Percentiles rank a stretch among this genome's conserved stretches.
These are phyloP conservation scores for Zapornia atra DNA, from an alignment of 2,113 vertebrate species.

Conservation along the genomic window DNA sequence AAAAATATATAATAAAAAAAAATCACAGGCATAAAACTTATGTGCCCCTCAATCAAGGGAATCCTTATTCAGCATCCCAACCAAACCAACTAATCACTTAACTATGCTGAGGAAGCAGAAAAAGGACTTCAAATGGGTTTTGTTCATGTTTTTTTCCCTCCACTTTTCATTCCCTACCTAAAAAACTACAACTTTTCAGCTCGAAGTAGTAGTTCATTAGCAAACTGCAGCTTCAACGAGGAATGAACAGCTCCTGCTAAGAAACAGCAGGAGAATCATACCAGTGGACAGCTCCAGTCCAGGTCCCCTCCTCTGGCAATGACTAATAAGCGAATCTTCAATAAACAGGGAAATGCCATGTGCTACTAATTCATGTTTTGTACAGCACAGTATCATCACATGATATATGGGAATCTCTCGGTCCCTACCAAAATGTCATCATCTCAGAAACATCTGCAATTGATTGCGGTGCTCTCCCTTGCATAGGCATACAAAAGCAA, in stretches of 20 bases:
- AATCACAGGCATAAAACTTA: not conserved
- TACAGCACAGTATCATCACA: not conserved
- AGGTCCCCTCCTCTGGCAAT: not conserved
- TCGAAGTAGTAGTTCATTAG: not conserved
- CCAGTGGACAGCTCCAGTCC: not conserved
- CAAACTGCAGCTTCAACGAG: not conserved
- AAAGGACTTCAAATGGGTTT: not conserved
- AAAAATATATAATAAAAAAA: not conserved
- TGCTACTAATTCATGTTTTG: not conserved
- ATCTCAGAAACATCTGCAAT: not conserved
- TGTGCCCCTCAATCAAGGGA: not conserved
- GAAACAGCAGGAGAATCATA: not conserved
- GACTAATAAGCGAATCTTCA: not conserved
- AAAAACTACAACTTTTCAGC: not conserved
- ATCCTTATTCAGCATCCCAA: not conserved
- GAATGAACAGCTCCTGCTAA: not conserved
- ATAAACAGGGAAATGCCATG: not conserved
- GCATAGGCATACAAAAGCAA: not conserved
- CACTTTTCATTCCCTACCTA: not conserved
- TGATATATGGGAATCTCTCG: not conserved
- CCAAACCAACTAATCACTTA: not conserved
- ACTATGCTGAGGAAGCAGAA: not conserved
- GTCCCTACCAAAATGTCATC: not conserved
- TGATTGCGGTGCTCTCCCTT: not conserved
- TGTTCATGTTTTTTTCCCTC: not conserved